Evolutionary conservation across 2,888 invertebrate genomes (phyloP), one percentile per base, ranked within the genome.

Genomic region (Aphrophora alni): DNA sequence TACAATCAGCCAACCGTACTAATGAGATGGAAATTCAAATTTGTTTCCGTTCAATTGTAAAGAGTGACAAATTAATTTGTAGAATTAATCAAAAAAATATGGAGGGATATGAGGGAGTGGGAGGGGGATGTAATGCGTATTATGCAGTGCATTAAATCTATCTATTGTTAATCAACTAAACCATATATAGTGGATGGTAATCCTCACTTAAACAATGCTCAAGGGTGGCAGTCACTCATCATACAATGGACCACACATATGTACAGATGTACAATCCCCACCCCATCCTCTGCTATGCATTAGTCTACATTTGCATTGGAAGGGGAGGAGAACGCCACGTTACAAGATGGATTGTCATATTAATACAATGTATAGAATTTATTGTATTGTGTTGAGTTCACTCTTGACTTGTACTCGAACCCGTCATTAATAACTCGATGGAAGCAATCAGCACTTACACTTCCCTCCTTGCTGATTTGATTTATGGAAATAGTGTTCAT

Each of bases 111-210:
- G 10, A 25, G 8, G 12, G 28, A 24, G 7, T 1, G 26, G 24
- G 24, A n/a, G 38, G 33, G 14, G 21, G 75, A 26, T 17, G n/a
- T 26, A 3, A 24, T 5, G 68, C 68, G 33, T 79, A 79, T 74
- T 79, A 78, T 73, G 68, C 78, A 74, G 74, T 79, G 68, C 78
- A 79, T 79, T 79, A 74, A 51, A 24, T 25, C 38, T 25, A 79
- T 79, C 74, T 33, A 79, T 74, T 74, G 78, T 79, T 79, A 79
- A 79, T 79, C 74, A 79, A 74, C 73, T 74, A 51, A 59, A 74
- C 59, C 59, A 72, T 74, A 59, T 78, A 72, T 14, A 44, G 44
- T 70, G 69, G 44, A 78, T 78, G 59, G 38, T 74, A 74, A 74
- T 79, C 68, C 74, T 21, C 59, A n/a, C 28, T 38, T 74, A 79